Base-by-base conservation (phyloP, 2,797 vertebrate species). In the Australoheros facetus region DNA sequence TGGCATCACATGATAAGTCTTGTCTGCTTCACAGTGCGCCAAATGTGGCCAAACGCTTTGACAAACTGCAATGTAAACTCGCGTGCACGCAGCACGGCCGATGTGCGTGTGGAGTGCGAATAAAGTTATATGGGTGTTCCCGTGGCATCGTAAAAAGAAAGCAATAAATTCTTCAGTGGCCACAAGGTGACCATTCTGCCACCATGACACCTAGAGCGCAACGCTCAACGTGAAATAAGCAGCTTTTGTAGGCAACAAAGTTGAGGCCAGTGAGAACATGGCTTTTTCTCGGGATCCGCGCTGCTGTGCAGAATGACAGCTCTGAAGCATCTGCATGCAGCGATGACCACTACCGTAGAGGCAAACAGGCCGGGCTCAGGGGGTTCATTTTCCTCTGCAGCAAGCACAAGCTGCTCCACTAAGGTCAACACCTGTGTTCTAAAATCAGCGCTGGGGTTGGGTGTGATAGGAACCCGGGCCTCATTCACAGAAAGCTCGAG, bases 371-470 rank as follows among this genome's bases (percentile, higher is more conserved):
- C 75, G 77, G 85, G 89, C 89, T 92, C 85, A 64, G 78, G 89
- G 62, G 91, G 85, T 94, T 91, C 91, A 94, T 95, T 94, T 96
- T 95, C 93, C 93, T 95, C 94, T 93, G 88, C 89, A 88, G 94
- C 93, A 95, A 95, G 93, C 94, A 94, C 87, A 91, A 95, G 91
- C 91, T 87, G 83, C 91, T 91, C 87, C 91, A 83, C 92, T 95
- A 95, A 96, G 95, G 95, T 96, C 95, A 96, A 94, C 95, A 96
- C 95, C 95, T 96, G 96, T 95, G 95, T 92, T 96, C 95, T 96
- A 96, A 96, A 96, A 95, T 91, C 90, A 94, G 95, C 90, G 45
- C 73, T 10, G 80, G 92, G 92, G 91, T 83, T 91, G 92, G 91
- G 89, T 91, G 95, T 89, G 93, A 94, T 92, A 93, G 93, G 95